phyloP scores from a whole-genome alignment of 2,888 invertebrate genomes.

The Halictus ligatus region DNA sequence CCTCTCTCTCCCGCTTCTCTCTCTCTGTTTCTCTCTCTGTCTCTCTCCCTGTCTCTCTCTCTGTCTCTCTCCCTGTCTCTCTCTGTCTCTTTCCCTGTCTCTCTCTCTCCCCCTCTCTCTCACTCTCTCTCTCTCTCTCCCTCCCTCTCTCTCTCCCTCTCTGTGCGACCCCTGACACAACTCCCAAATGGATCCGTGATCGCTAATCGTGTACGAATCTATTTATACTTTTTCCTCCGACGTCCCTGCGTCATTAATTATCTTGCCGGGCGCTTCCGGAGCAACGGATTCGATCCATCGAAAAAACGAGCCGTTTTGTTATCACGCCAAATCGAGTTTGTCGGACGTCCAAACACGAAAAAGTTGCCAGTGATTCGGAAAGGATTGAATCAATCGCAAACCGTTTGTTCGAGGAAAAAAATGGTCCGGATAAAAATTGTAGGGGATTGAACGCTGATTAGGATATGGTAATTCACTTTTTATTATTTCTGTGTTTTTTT shows the following conservation, averaged over 20 bases:
- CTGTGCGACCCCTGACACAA: neutral
- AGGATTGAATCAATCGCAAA: neutral
- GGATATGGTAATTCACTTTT: neutral
- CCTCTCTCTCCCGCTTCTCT: neutral
- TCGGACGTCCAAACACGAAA: neutral
- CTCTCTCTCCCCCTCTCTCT: neutral
- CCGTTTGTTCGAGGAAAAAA: neutral
- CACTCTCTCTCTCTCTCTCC: neutral
- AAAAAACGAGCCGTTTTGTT: constrained; percentile 5
- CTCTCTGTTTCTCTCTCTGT: neutral
- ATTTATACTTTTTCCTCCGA: neutral
- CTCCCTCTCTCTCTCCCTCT: neutral
- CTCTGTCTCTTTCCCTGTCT: constrained; percentile 20
- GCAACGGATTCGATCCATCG: neutral
- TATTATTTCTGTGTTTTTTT: neutral
- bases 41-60: neutral
- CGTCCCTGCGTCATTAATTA: constrained; percentile 23
- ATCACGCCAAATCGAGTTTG: neutral
- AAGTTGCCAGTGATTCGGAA: neutral
- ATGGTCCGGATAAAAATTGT: neutral
- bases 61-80: constrained; percentile 23
- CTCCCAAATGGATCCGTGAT: constrained; percentile 17
- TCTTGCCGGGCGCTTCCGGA: neutral
- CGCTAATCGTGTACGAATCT: constrained; percentile 39
- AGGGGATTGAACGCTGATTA: neutral